Percentiles rank a stretch among this genome's conserved stretches.
phyloP scores from a whole-genome alignment of 1,140 invertebrate genomes.

The Phenacoccus solenopsis region DNA sequence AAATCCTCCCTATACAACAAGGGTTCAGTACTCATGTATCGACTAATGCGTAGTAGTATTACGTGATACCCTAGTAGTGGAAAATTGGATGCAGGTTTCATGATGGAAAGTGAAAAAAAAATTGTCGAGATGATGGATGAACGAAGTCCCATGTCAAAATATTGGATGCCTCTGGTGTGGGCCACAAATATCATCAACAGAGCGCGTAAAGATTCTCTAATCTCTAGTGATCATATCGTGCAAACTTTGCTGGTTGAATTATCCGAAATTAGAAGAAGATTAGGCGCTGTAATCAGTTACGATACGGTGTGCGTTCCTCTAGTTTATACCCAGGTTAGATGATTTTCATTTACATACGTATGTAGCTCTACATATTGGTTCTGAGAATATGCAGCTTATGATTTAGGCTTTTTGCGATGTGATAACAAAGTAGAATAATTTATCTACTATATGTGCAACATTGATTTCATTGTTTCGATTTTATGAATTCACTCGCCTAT shows the following conservation, averaged over 20 bases:
- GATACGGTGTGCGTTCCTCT: constrained; percentile 95
- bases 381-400: too few relatives aligned
- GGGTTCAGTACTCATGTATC: too few relatives aligned
- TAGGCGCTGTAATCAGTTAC: constrained; percentile 76
- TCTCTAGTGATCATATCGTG: constrained; percentile 72
- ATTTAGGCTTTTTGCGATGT: too few relatives aligned
- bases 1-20: too few relatives aligned
- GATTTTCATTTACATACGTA: too few relatives aligned
- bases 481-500: too few relatives aligned
- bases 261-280: constrained; percentile 64
- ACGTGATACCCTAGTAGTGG: constrained; percentile 10
- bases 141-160: constrained; percentile 75
- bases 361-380: too few relatives aligned
- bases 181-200: constrained; percentile 80
- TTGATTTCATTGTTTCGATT: too few relatives aligned
- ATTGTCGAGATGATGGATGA: constrained; percentile 80
- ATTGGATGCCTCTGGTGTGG: constrained; percentile 88
- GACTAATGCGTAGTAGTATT: background rate
- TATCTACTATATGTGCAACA: too few relatives aligned
- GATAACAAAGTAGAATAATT: too few relatives aligned
- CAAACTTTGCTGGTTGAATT: constrained; percentile 70
- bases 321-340: constrained; percentile 86
- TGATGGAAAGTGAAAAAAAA: constrained; percentile 80
- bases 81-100: constrained; percentile 47
- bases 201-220: constrained; percentile 64